Evolutionary conservation across 2,888 invertebrate genomes (phyloP), one percentile per base, ranked within the genome.

Genomic region (Hydropsyche betteni): DNA sequence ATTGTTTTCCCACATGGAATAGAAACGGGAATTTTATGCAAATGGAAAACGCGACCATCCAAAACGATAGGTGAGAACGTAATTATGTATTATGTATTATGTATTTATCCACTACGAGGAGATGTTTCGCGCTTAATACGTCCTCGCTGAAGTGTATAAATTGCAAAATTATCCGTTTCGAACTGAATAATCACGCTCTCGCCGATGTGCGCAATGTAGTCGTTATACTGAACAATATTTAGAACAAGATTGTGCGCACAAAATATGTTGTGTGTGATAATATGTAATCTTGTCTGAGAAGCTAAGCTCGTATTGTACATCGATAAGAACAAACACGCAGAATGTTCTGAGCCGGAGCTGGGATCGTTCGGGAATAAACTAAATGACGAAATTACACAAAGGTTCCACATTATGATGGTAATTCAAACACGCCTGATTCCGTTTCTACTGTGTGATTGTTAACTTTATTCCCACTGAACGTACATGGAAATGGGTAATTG

Each of bases 11-110:
- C 44, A 64, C 36, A 8, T 8, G 68, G 70, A 74, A 76, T 74
- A 69, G 68, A 68, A 76, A 74, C 68, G 74, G 58, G 52, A 4
- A 24, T 68, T 72, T 76, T 76, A 76, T 74, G 74, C 55, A 72
- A 74, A 74, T 74, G 24, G 58, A 58, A 44, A n/a, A 51, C 24
- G 16, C 50, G 51, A 38, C n/a, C 24, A 14, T 24, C 52, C 50
- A 70, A 16, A 44, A 36, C 8, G 33, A 55, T 34, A 72, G 69
- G 74, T 72, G 72, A 72, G 58, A 72, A 74, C 16, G 69, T 74
- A 74, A 74, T 74, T 74, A 69, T 53, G 69, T 52, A 74, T 68
- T 74, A 69, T 53, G 69, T 52, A 74, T 68, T 74, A 68, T 74
- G 58, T 72, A 72, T 72, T 72, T 64, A 64, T 64, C 36, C 64